phyloP scores from a whole-genome alignment of 2,113 vertebrate genomes.

The Balaeniceps rex region DNA sequence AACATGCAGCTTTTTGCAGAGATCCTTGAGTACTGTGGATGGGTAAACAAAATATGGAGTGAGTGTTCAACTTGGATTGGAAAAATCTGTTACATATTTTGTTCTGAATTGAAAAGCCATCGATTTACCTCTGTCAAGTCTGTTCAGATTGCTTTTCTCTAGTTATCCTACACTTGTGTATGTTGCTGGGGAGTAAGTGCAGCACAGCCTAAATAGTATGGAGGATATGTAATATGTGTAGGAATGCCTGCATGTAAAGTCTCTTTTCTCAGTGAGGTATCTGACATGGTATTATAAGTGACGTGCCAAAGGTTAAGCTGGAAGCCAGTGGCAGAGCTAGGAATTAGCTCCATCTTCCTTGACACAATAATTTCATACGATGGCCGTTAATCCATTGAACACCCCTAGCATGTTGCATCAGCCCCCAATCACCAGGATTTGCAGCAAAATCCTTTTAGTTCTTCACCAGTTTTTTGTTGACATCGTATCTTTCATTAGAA shows the following conservation, averaged over 20 bases:
- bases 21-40: background rate
- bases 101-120: background rate
- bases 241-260: background rate
- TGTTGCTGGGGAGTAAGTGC: background rate
- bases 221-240: background rate
- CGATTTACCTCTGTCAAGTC: background rate
- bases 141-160: background rate
- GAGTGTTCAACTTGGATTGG: background rate
- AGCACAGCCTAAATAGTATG: background rate
- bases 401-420: background rate
- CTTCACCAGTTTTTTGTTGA: background rate
- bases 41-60: background rate
- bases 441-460: background rate
- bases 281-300: background rate
- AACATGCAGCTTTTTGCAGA: background rate
- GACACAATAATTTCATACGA: background rate
- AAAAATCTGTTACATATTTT: background rate
- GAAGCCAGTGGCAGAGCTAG: background rate
- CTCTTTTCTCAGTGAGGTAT: background rate
- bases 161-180: background rate
- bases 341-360: background rate
- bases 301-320: background rate
- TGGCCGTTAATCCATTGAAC: background rate
- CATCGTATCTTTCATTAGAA: background rate
- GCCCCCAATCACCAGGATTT: background rate